Evolutionary conservation across 2,797 vertebrate genomes (phyloP).

Genomic region (Chromobotia macracanthus): DNA sequence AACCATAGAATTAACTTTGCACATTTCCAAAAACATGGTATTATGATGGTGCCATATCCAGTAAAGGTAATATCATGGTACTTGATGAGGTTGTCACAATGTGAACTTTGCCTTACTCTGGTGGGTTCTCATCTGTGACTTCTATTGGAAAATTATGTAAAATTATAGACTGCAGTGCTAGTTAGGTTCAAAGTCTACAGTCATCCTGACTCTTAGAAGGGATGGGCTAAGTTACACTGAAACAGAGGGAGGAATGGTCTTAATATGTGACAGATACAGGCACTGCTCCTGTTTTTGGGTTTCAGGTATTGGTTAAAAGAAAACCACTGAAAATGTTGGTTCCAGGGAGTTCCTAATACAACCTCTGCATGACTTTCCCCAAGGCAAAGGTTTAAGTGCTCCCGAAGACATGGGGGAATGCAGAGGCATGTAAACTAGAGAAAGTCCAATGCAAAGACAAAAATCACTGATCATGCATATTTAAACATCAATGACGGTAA

Average conservation of each 20-base stretch:
- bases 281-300: conserved; percentile 20
- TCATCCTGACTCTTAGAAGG: conserved; percentile 7
- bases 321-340: conserved; percentile 53
- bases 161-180: neutral
- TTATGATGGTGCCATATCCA: neutral
- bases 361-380: conserved; percentile 49
- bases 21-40: neutral
- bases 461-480: neutral
- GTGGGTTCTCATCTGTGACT: neutral
- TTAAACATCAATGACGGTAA: neutral
- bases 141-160: conserved; percentile 7
- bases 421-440: conserved; percentile 23
- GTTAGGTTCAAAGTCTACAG: conserved; percentile 25
- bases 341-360: conserved; percentile 34
- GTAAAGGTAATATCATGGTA: neutral
- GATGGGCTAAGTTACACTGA: conserved; percentile 26
- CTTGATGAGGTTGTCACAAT: neutral
- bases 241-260: conserved; percentile 36
- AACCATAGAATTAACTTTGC: neutral
- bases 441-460: conserved; percentile 16
- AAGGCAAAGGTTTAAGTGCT: conserved; percentile 48
- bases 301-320: conserved; percentile 27
- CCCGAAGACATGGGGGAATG: conserved; percentile 8
- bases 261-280: conserved; percentile 48
- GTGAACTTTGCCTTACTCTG: neutral